Evolutionary conservation across 2,797 vertebrate species (phyloP).

Genomic region (Harpagifer antarcticus): DNA sequence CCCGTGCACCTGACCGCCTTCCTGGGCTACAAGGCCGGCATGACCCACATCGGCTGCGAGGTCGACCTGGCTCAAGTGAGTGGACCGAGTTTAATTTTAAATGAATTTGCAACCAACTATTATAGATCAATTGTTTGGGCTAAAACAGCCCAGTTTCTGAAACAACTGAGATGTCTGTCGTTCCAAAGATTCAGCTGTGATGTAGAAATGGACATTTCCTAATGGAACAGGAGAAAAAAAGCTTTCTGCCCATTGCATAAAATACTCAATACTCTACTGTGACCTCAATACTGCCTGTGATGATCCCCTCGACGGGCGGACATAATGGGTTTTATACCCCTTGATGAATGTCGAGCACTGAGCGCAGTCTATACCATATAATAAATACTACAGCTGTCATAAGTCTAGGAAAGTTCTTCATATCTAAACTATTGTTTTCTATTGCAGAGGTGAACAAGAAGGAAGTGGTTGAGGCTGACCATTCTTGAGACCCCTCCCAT

Average conservation of each 20-base stretch:
- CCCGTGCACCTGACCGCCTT: constrained; percentile 97
- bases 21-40: constrained; percentile 97
- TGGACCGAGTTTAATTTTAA: neutral
- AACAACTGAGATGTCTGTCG: too few relatives aligned
- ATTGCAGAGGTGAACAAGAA: constrained; percentile 96
- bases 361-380: constrained; percentile 72
- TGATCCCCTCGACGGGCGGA: constrained; percentile 95
- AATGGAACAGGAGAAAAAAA: too few relatives aligned
- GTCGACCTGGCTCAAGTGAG: constrained; percentile 98
- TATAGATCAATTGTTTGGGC: too few relatives aligned
- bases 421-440: fast-evolving
- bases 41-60: constrained; percentile 98
- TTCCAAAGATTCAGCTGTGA: too few relatives aligned
- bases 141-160: too few relatives aligned
- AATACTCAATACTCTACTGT: too few relatives aligned
- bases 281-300: constrained; percentile 77
- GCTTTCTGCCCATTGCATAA: too few relatives aligned
- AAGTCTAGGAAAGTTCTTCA: neutral
- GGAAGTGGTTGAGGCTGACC: constrained; percentile 97
- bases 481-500: constrained; percentile 95
- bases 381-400: neutral
- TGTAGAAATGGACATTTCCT: too few relatives aligned
- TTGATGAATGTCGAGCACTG: constrained; percentile 97
- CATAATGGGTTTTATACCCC: constrained; percentile 84
- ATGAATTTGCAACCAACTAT: too few relatives aligned